Evolutionary conservation across 2,797 vertebrate genomes (phyloP), one percentile per base, ranked within the genome.

Genomic region (Menidia menidia): DNA sequence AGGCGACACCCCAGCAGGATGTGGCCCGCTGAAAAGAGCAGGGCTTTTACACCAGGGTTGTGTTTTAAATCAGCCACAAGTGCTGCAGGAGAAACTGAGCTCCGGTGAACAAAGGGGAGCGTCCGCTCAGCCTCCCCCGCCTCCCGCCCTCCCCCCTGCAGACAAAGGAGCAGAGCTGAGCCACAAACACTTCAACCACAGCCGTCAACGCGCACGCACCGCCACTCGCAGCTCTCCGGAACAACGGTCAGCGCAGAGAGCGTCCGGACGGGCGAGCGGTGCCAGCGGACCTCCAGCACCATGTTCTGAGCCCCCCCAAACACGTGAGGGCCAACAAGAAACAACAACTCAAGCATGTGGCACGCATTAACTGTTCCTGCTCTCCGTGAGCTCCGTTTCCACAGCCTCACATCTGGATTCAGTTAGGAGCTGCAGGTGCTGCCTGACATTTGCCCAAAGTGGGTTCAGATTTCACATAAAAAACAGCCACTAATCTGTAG

Each of bases 111-210:
- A 92, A 92, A 91, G 87, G 80, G 52, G 73, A 73, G 59, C 77
- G 14, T 71, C 82, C 78, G 82, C 41, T 35, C 78, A 75, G 60
- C 72, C 60, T 32, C 64, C 63, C 56, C 56, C 44, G 53, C 62
- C 60, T 56, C 19, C 16, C 25, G 11, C 35, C 73, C 16, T 25
- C 60, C 61, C 42, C 58, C 81, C 59, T 77, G 9, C 78, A 88
- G 84, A 91, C 88, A 90, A 90, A 90, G 84, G 81, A 88, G 85
- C 85, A 82, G 55, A 58, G 15, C 80, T 78, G 41, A 56, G 55
- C 8, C 69, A 47, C 70, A 59, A 39, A 35, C 71, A 64, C 61
- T 71, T 54, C 5, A 2, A 74, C 65, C 63, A 60, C 66, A 64
- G 73, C 68, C 60, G 78, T 77, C 74, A 78, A 76, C 57, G 19